Evolutionary conservation across 2,113 vertebrate species (phyloP), one percentile per base, ranked within the genome.

Genomic region (Leucopsar rothschildi): DNA sequence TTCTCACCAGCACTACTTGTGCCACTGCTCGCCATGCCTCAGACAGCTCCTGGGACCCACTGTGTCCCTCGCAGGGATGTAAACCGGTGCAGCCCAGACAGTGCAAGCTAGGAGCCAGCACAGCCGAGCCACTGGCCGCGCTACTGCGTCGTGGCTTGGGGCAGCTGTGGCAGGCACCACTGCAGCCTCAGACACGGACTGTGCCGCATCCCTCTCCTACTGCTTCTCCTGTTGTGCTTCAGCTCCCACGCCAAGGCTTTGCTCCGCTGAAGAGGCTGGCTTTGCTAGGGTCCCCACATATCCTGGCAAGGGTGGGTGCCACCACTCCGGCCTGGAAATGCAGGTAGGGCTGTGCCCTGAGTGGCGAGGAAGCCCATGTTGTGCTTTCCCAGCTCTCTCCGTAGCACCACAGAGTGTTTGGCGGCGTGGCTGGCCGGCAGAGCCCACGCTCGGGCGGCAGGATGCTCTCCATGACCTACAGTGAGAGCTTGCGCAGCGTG

Each of bases 381-480:
- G 12, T 23, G 20, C 77, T 78, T 77, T 91, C 90, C 84, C 73
- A 63, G 92, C 60, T 91, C 86, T 94, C 65, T 95, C 81, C 12
- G 1, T 82, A 81, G 93, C 90, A 50, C 45, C n/a, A 5, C 35
- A 14, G 91, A 92, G 89, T 22, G 7, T 64, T 18, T 35, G 76
- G 90, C 70, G 49, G 96, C 70, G 68, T 97, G 98, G 98, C 97
- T 5, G 97, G 98, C 97, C 87, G 72, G 90, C 98, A 96, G 98
- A 98, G 98, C 91, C 97, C 97, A n/a, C 91, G 96, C 97, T 89
- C 93, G 12, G 97, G 97, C 40, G 65, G 98, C 96, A 98, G 97
- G 98, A 99, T 99, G 99, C 95, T 99, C 98, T 99, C 99, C 97
- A 99, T 99, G 99, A 98, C 99, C 1, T 99, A 99, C 98, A 99